phyloP scores from a whole-genome alignment of 2,113 vertebrate genomes.

The Notechis scutatus region DNA sequence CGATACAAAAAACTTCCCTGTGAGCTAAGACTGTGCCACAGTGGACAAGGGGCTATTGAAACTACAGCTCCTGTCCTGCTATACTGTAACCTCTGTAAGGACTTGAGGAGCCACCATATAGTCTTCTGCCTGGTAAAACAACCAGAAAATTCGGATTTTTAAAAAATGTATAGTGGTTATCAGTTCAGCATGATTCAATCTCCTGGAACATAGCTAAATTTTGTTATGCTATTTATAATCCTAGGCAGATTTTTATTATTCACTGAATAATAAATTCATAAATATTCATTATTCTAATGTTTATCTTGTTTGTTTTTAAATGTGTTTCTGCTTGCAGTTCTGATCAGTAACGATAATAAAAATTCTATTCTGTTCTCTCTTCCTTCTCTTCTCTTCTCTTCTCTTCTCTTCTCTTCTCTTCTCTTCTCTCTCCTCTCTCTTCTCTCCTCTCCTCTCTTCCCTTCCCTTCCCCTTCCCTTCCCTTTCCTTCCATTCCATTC shows the following conservation, averaged over 20 bases:
- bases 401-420: too few relatives aligned
- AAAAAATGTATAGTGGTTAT: background rate
- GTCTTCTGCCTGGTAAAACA: background rate
- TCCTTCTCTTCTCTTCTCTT: rapidly evolving
- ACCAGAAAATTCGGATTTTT: background rate
- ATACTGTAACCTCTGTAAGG: background rate
- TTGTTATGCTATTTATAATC: background rate
- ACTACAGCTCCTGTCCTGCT: background rate
- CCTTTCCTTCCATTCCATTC: too few relatives aligned
- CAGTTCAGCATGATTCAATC: background rate
- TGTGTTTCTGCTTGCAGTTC: background rate
- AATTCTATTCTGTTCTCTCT: background rate
- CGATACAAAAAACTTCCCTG: background rate
- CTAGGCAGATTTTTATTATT: background rate
- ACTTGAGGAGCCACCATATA: background rate
- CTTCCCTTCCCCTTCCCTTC: too few relatives aligned
- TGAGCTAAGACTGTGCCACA: background rate
- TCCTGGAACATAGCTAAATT: background rate
- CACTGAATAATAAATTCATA: background rate
- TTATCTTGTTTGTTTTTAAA: background rate
- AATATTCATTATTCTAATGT: background rate
- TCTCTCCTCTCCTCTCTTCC: too few relatives aligned
- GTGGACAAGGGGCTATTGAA: background rate
- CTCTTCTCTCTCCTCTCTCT: too few relatives aligned
- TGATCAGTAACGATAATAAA: background rate